These are phyloP conservation scores for Aldrovandia affinis DNA, from an alignment of 2,797 vertebrate species.

Conservation along the genomic window DNA sequence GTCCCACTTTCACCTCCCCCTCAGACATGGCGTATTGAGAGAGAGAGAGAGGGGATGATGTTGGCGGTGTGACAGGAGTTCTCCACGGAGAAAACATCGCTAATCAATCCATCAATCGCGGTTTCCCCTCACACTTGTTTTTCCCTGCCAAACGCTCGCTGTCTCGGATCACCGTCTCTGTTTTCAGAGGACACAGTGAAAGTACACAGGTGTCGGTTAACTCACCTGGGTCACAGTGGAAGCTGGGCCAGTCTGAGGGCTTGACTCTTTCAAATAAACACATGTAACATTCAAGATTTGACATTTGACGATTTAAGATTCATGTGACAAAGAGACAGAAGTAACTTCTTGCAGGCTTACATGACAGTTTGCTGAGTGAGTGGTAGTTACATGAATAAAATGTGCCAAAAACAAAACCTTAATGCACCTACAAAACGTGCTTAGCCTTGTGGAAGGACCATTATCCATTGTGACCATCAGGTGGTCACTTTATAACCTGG, in stretches of 20 bases:
- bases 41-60: constrained; percentile 14
- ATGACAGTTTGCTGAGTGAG: too few relatives aligned
- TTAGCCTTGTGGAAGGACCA: background rate
- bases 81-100: constrained; percentile 44
- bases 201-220: constrained; percentile 33
- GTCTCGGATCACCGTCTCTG: constrained; percentile 31
- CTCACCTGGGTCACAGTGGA: background rate
- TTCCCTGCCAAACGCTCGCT: constrained; percentile 35
- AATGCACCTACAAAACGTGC: background rate
- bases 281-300: too few relatives aligned
- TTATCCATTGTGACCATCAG: background rate
- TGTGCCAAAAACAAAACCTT: background rate
- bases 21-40: constrained; percentile 38
- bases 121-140: constrained; percentile 31
- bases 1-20: constrained; percentile 25
- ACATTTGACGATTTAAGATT: too few relatives aligned
- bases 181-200: constrained; percentile 45
- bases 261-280: too few relatives aligned
- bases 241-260: background rate
- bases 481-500: background rate
- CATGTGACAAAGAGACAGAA: too few relatives aligned
- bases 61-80: constrained; percentile 34
- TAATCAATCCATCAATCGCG: constrained; percentile 45
- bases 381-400: background rate
- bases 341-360: too few relatives aligned